Evolutionary conservation across 2,797 vertebrate genomes (phyloP).

Genomic region (Dermochelys coriacea): DNA sequence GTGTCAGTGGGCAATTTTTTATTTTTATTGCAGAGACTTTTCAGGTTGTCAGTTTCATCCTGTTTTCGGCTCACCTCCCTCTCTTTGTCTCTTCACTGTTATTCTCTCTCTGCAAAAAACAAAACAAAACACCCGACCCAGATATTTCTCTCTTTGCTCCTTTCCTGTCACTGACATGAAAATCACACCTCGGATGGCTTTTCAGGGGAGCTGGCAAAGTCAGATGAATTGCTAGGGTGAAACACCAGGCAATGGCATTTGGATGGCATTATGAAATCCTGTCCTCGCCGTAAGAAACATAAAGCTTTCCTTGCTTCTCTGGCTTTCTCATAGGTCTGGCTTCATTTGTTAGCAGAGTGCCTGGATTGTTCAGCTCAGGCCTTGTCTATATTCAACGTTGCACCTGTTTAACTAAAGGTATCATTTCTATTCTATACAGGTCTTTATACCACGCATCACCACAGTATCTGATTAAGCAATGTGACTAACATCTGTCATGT

Average conservation of each 20-base stretch:
- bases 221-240: not conserved
- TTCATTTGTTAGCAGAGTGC: not conserved
- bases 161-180: not conserved
- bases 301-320: not conserved
- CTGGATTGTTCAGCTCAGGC: not conserved
- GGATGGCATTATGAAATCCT: fast-evolving
- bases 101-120: not conserved
- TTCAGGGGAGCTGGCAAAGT: not conserved
- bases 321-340: not conserved
- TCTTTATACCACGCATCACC: not conserved
- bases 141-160: not conserved
- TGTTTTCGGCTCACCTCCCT: not conserved
- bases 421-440: not conserved
- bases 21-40: not conserved
- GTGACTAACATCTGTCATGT: not conserved
- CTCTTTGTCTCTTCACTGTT: not conserved
- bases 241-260: fast-evolving
- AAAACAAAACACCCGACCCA: not conserved
- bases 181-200: not conserved
- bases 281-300: fast-evolving
- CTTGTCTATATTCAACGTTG: not conserved
- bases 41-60: not conserved
- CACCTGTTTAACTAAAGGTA: not conserved
- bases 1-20: not conserved
- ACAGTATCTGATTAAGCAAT: not conserved